A percentile compares a stretch with the other conserved stretches of the same genome.
Evolutionary conservation across 1,140 invertebrate species (phyloP).

Genomic region (Nephila pilipes): DNA sequence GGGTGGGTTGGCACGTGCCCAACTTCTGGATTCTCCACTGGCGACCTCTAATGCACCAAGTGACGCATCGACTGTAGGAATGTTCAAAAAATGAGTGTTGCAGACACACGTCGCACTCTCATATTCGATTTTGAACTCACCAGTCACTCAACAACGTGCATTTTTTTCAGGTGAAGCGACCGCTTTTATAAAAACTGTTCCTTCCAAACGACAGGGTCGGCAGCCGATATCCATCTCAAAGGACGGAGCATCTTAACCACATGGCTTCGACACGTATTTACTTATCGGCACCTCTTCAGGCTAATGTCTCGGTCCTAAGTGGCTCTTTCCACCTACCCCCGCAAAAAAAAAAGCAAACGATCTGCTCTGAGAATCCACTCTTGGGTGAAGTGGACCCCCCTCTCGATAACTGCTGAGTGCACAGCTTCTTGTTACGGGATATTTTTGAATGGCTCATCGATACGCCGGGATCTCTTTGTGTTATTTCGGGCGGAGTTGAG

Average conservation of each 20-base stretch:
- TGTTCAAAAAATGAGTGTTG: no score
- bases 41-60: no score
- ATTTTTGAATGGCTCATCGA: background rate
- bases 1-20: no score
- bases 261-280: constrained; percentile 37
- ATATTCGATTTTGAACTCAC: no score
- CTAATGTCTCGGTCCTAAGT: background rate
- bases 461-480: background rate
- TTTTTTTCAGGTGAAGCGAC: background rate
- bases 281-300: constrained; percentile 5
- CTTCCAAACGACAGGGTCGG: background rate
- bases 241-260: background rate
- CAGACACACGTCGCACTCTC: no score
- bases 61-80: no score
- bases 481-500: background rate
- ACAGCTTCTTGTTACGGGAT: background rate
- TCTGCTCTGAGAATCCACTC: background rate
- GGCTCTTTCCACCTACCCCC: background rate
- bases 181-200: background rate
- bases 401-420: constrained; percentile 26
- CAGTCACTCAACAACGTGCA: no score
- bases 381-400: background rate
- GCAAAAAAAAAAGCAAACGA: constrained; percentile 1
- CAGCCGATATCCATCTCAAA: background rate
- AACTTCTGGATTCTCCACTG: no score